These are phyloP conservation scores for Lepidostoma basale DNA, from an alignment of 1,140 invertebrate genomes.

Conservation along the genomic window DNA sequence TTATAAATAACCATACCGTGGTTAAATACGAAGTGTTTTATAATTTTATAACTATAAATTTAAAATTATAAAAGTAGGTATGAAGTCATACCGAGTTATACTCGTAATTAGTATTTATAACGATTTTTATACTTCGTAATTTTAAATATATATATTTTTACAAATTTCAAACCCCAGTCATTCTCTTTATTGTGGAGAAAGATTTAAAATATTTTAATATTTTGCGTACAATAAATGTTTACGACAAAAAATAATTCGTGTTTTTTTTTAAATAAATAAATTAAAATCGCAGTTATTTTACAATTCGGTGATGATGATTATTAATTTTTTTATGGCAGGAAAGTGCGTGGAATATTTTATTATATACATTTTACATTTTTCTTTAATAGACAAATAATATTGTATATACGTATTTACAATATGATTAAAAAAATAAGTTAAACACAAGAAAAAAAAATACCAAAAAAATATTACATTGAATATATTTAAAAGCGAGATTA, in stretches of 20 bases:
- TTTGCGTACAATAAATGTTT: not conserved
- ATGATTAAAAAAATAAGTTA: not conserved
- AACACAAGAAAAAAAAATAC: not conserved
- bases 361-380: not conserved
- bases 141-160: conserved; percentile 1
- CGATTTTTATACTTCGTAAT: not conserved
- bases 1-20: too few relatives aligned
- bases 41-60: too few relatives aligned
- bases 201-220: not conserved
- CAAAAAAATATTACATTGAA: not conserved
- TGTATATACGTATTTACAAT: not conserved
- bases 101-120: not conserved
- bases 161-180: conserved; percentile 10
- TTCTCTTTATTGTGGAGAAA: not conserved
- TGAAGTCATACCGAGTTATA: not conserved
- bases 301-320: too few relatives aligned
- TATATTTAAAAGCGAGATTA: too few relatives aligned
- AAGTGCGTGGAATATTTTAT: conserved; percentile 5
- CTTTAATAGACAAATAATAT: not conserved
- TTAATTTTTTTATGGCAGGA: conserved; percentile 8
- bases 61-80: not conserved
- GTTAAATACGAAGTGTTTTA: too few relatives aligned
- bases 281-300: not conserved
- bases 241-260: not conserved
- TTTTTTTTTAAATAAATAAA: not conserved